Conservation (phyloP, 2,888 invertebrate genomes). For the Parasteatoda lunata region DNA sequence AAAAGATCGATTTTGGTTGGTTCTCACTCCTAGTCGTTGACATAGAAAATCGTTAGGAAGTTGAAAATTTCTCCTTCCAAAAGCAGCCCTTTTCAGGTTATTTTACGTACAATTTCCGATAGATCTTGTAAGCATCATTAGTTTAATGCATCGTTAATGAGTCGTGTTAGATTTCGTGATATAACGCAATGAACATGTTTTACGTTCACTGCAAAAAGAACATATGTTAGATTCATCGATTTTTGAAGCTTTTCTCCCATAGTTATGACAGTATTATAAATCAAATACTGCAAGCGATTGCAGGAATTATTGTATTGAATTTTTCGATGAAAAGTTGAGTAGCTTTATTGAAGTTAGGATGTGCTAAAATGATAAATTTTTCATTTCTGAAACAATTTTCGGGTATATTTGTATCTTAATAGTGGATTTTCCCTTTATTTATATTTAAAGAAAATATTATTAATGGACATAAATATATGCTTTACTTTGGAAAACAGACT, state of each 20-base stretch:
- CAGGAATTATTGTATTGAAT: neutral
- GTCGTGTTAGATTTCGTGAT: constrained; percentile 59
- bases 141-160: constrained; percentile 63
- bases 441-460: too few species aligned
- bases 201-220: constrained; percentile 37
- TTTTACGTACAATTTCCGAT: constrained; percentile 60
- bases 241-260: constrained; percentile 7
- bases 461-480: too few species aligned
- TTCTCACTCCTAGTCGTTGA: constrained; percentile 39
- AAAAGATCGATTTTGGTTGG: constrained; percentile 35
- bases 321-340: neutral
- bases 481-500: too few species aligned
- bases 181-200: constrained; percentile 47
- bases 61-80: constrained; percentile 14
- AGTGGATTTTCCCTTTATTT: too few species aligned
- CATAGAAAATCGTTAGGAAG: constrained; percentile 46
- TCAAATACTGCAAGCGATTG: constrained; percentile 25
- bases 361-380: neutral
- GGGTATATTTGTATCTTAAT: too few species aligned
- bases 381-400: neutral
- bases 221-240: constrained; percentile 38
- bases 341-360: neutral
- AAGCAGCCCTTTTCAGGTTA: constrained; percentile 12
- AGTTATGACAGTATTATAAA: constrained; percentile 19
- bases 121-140: constrained; percentile 64